These are phyloP conservation scores for Leucophenga varia DNA, from an alignment of 1,140 invertebrate genomes.

Conservation along the genomic window DNA sequence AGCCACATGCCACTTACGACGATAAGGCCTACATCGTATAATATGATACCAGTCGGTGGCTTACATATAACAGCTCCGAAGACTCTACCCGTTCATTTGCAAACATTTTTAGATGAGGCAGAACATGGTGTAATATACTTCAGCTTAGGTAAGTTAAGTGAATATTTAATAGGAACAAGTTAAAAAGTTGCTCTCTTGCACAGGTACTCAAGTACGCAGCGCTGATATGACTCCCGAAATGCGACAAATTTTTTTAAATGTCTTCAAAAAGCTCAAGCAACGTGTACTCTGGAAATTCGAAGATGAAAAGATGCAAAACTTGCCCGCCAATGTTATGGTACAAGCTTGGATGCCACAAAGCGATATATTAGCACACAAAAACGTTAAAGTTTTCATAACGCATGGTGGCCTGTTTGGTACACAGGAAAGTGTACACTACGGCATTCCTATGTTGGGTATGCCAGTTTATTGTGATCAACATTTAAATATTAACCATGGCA, in stretches of 20 bases:
- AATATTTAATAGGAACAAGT: not conserved
- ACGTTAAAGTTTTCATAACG: not conserved
- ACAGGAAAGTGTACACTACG: not conserved
- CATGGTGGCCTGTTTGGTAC: not conserved
- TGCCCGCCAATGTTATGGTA: slow-evolving; percentile 60
- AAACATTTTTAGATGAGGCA: slow-evolving; percentile 42
- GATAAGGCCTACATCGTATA: slow-evolving; percentile 51
- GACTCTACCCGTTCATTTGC: slow-evolving; percentile 36
- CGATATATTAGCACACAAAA: slow-evolving; percentile 60
- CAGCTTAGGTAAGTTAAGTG: slow-evolving; percentile 54
- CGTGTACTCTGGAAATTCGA: slow-evolving; percentile 65
- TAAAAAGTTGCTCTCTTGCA: not conserved
- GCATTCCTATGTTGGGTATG: not conserved
- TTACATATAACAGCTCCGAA: slow-evolving; percentile 50
- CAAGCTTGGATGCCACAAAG: slow-evolving; percentile 64
- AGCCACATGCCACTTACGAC: slow-evolving; percentile 54
- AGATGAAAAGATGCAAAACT: slow-evolving; percentile 51
- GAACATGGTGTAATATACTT: slow-evolving; percentile 60
- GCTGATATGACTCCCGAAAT: slow-evolving; percentile 48
- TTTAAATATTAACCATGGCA: slow-evolving; percentile 33
- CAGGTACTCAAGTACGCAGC: slow-evolving; percentile 38
- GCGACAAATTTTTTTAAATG: slow-evolving; percentile 55
- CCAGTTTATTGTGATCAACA: too few species aligned
- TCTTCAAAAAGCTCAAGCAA: slow-evolving; percentile 58
- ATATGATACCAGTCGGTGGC: slow-evolving; percentile 56